Evolutionary conservation across 2,888 invertebrate genomes (phyloP).

Genomic region (Ectropis crepuscularia): DNA sequence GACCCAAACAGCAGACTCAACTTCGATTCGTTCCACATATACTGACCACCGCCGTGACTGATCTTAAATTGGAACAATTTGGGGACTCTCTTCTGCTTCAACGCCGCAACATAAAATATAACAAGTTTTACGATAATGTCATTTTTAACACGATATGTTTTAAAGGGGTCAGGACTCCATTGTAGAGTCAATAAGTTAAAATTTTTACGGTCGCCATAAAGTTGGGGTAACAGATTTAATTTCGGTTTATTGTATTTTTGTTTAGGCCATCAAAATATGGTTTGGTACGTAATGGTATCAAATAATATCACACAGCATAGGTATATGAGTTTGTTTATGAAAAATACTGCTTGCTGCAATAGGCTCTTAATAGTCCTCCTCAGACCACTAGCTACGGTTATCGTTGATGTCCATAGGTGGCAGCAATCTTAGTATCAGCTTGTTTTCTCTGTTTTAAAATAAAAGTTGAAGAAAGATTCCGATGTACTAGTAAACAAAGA

Average conservation of each 20-base stretch:
- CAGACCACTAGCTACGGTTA: no score
- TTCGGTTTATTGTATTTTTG: constrained; percentile 9
- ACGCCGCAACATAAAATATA: constrained; percentile 27
- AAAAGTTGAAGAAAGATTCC: no score
- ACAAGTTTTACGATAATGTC: constrained; percentile 39
- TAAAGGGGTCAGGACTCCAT: constrained; percentile 25
- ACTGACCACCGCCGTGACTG: constrained; percentile 47
- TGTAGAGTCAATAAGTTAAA: constrained; percentile 28
- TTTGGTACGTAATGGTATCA: neutral
- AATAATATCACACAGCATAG: neutral
- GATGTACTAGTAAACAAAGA: no score
- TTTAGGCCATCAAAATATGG: constrained; percentile 4
- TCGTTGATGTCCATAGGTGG: no score
- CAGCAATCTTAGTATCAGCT: no score
- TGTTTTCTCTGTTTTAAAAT: no score
- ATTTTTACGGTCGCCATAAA: constrained; percentile 14
- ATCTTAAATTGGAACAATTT: constrained; percentile 35
- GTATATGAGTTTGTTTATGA: neutral
- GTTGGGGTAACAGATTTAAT: constrained; percentile 18
- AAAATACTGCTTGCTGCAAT: no score
- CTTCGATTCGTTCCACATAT: constrained; percentile 57
- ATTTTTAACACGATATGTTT: constrained; percentile 39
- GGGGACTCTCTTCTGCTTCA: constrained; percentile 3
- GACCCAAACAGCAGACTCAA: constrained; percentile 40
- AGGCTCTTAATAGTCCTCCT: no score